These are phyloP conservation scores for Tapirus indicus DNA, from an alignment of 2,797 vertebrate genomes.

Conservation along the genomic window DNA sequence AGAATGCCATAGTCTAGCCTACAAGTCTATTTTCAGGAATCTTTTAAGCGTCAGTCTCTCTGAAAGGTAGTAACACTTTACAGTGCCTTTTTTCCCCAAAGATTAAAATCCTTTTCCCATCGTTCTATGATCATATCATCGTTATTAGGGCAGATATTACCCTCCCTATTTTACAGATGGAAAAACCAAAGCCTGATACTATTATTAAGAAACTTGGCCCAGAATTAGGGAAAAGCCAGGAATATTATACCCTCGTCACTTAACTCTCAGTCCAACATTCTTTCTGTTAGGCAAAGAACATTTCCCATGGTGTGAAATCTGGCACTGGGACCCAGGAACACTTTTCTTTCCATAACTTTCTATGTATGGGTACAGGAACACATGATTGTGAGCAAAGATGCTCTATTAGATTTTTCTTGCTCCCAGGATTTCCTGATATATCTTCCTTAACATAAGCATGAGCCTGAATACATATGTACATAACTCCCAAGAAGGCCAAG, in stretches of 20 bases:
- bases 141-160: constrained; percentile 21
- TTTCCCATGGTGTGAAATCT: not conserved
- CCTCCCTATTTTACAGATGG: constrained; percentile 28
- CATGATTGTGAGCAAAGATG: not conserved
- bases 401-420: not conserved
- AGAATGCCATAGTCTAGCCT: not conserved
- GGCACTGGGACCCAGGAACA: not conserved
- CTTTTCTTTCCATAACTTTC: not conserved
- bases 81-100: not conserved
- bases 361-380: not conserved
- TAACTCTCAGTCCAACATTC: not conserved
- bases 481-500: not conserved
- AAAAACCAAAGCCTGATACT: not conserved
- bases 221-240: not conserved
- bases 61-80: constrained; percentile 10
- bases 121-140: constrained; percentile 13
- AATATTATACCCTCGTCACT: not conserved
- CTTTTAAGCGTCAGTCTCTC: constrained; percentile 7
- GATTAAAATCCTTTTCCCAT: constrained; percentile 17
- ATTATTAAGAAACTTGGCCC: not conserved
- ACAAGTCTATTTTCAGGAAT: constrained; percentile 20
- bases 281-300: not conserved
- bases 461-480: not conserved
- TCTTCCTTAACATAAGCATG: not conserved
- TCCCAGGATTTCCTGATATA: constrained; percentile 24